Evolutionary conservation across 2,888 invertebrate species (phyloP), one percentile per base, ranked within the genome.

Genomic region (Drosophila mimica): DNA sequence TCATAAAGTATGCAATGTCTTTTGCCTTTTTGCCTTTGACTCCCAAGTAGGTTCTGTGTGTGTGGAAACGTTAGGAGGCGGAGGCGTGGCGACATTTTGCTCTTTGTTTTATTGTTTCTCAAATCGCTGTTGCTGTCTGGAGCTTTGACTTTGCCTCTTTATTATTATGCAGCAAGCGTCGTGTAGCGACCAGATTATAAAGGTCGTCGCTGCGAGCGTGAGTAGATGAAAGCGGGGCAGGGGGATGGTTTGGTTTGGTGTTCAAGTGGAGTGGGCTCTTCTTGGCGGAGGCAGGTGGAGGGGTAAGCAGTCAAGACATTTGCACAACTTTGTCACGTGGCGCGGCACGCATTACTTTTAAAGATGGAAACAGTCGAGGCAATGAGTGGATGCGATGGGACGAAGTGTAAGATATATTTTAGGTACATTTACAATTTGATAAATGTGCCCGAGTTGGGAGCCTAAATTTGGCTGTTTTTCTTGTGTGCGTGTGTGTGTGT

Each of bases 71-170:
- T 11, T 5, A 1, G 5, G 51, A 48, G 28, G 15, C 28, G 54
- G 28, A 8, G 57, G 36, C 52, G 33, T 20, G 62, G 43, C 54
- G 20, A 56, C 34, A 30, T 57, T 36, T 65, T 66, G 71, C 64
- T 77, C 68, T 81, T 81, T 81, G 81, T 81, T 81, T 81, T 81
- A 81, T 81, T 81, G 81, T 81, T 81, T 78, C 81, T 75, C 67
- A 75, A 81, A 81, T 78, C 80, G 81, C 75, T 74, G 76, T 52
- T 56, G 68, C 53, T 79, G 65, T 76, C 81, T 77, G 56, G 58
- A 65, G 74, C 77, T 78, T 79, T 77, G 74, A 65, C 79, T 74
- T 74, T 70, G 77, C 63, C 53, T 65, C 70, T 81, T 81, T 81
- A 76, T 70, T 81, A 79, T 79, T 78, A 81, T 81, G 79, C 81